These are phyloP conservation scores for Lepidochrysops patricia DNA, from an alignment of 2,888 invertebrate genomes.

Conservation along the genomic window DNA sequence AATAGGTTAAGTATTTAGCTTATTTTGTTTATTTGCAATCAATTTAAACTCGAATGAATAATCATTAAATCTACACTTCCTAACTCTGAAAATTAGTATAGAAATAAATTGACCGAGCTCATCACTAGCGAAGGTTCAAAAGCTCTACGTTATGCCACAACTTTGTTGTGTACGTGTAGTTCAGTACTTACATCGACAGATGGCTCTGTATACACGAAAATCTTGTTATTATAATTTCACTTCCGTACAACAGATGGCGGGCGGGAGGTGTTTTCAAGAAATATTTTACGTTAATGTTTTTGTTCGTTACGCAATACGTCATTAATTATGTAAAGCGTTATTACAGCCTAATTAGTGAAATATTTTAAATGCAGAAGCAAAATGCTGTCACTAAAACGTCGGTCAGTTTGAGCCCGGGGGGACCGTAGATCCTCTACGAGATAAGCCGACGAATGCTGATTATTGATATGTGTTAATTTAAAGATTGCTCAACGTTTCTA, in stretches of 20 bases:
- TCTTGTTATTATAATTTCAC: slow-evolving; percentile 3
- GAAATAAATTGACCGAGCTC: not conserved
- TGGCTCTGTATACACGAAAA: slow-evolving; percentile 28
- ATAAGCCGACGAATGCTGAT: not conserved
- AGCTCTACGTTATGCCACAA: not conserved
- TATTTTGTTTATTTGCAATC: too few species aligned
- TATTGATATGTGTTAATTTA: not conserved
- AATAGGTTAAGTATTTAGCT: too few species aligned
- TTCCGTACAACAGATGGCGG: slow-evolving; percentile 15
- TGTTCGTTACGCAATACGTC: not conserved
- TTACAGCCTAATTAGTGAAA: not conserved
- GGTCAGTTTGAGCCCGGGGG: not conserved
- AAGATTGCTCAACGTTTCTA: not conserved
- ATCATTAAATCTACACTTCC: too few species aligned
- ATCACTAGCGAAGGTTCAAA: not conserved
- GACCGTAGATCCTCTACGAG: not conserved
- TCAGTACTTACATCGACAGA: slow-evolving; percentile 17
- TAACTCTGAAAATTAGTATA: too few species aligned
- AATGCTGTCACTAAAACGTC: not conserved
- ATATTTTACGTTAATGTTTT: not conserved
- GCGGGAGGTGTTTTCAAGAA: not conserved
- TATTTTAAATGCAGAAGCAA: not conserved
- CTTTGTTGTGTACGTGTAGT: not conserved
- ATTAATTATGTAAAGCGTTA: not conserved
- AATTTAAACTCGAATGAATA: too few species aligned